Percentiles rank a stretch among this genome's conserved stretches.
phyloP scores from a whole-genome alignment of 2,797 vertebrate species.

The Danio aesculapii region DNA sequence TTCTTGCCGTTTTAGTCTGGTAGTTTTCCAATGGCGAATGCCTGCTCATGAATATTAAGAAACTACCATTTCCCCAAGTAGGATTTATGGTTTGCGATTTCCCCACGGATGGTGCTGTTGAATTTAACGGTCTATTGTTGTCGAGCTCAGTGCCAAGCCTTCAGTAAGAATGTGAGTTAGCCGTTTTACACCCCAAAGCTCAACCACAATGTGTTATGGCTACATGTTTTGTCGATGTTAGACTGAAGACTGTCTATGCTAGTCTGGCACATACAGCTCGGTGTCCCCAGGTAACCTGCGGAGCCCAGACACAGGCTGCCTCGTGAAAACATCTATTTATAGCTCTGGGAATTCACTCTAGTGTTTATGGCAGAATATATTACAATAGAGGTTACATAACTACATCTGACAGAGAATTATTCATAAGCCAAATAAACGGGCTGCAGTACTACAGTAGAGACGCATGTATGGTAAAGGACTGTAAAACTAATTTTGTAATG shows the following conservation, averaged over 20 bases:
- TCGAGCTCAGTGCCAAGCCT: background rate
- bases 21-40: background rate
- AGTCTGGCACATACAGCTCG: background rate
- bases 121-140: background rate
- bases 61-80: background rate
- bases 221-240: background rate
- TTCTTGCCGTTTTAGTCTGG: background rate
- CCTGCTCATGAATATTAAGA: background rate
- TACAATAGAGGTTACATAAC: background rate
- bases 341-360: background rate
- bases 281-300: slow-evolving; percentile 8
- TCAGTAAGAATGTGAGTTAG: background rate
- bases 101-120: background rate
- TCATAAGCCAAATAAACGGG: background rate
- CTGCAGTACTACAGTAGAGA: background rate
- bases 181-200: background rate
- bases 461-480: background rate
- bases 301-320: background rate
- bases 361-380: background rate
- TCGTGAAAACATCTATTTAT: slow-evolving; percentile 5
- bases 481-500: background rate
- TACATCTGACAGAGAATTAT: background rate
- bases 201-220: background rate
- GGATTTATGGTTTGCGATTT: background rate
- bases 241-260: background rate